A percentile compares a stretch with the other conserved stretches of the same genome.
Evolutionary conservation across 1,140 invertebrate species (phyloP).

Genomic region (Wiebesia pumilae): DNA sequence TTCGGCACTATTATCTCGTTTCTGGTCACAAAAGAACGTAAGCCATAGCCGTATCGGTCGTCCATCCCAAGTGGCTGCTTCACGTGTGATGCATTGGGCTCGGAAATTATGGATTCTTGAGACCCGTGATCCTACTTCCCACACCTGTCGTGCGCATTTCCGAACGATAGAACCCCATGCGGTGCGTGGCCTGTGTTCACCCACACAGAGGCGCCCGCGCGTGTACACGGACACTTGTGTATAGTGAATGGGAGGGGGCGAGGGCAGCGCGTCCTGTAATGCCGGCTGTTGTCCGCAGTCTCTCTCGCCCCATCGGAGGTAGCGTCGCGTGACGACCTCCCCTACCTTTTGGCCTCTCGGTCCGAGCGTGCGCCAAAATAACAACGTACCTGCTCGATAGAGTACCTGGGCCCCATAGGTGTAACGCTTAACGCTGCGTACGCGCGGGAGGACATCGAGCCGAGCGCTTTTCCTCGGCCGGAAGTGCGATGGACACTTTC

Average conservation of each 20-base stretch:
- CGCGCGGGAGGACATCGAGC: constrained; percentile 20
- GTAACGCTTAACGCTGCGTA: background rate
- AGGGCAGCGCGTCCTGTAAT: background rate
- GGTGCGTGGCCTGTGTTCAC: background rate
- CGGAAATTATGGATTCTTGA: constrained; percentile 30
- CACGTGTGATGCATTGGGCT: background rate
- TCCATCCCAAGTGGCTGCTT: background rate
- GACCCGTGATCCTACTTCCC: constrained; percentile 71
- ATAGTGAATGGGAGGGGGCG: background rate
- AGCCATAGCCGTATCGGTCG: background rate
- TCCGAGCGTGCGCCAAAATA: constrained; percentile 3
- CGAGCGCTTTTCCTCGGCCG: background rate
- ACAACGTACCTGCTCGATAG: background rate
- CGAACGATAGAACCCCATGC: constrained; percentile 69
- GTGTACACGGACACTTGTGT: background rate
- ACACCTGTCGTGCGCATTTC: constrained; percentile 75
- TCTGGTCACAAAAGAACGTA: background rate
- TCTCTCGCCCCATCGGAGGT: constrained; percentile 64
- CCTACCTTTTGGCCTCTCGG: background rate
- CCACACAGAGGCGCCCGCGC: background rate
- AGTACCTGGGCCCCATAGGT: background rate
- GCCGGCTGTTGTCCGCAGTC: background rate
- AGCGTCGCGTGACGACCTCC: constrained; percentile 71
- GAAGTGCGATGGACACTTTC: constrained; percentile 24
- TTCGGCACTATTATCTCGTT: background rate